These are phyloP conservation scores for Conomelus anceps DNA, from an alignment of 2,888 invertebrate genomes.

Conservation along the genomic window DNA sequence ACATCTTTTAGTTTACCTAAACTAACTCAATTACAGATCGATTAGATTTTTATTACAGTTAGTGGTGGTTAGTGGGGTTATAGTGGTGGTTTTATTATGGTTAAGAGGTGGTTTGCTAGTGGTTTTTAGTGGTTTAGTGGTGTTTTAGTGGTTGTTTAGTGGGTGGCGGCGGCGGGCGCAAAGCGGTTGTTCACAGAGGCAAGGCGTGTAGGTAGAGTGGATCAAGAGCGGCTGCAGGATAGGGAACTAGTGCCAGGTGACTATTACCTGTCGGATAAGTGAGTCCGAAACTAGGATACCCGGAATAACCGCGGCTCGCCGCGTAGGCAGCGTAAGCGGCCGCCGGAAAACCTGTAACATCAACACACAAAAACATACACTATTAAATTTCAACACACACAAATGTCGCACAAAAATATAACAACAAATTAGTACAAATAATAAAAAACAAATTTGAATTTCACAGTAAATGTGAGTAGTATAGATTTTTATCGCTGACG, in stretches of 20 bases:
- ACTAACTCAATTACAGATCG: too few species aligned
- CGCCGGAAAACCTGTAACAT: constrained; percentile 80
- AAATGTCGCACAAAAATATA: background rate
- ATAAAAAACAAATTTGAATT: background rate
- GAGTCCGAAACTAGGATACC: constrained; percentile 96
- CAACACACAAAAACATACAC: constrained; percentile 19
- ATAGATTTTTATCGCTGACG: background rate
- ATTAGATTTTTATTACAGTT: too few species aligned
- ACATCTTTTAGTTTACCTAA: too few species aligned
- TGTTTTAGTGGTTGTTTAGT: background rate
- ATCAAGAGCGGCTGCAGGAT: constrained; percentile 42
- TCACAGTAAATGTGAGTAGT: background rate
- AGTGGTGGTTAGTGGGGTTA: too few species aligned
- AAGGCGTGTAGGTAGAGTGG: constrained; percentile 46
- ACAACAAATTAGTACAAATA: background rate
- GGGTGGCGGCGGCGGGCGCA: background rate
- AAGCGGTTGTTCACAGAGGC: constrained; percentile 44
- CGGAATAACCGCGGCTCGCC: constrained; percentile 93
- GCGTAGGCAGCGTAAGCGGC: constrained; percentile 93
- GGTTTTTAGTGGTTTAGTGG: too few species aligned
- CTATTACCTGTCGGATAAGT: constrained; percentile 96
- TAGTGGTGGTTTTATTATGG: too few species aligned
- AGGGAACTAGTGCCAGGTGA: constrained; percentile 42
- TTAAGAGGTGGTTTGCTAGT: too few species aligned
- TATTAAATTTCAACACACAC: background rate